phyloP scores from a whole-genome alignment of 1,140 invertebrate genomes.

The Samia ricini region DNA sequence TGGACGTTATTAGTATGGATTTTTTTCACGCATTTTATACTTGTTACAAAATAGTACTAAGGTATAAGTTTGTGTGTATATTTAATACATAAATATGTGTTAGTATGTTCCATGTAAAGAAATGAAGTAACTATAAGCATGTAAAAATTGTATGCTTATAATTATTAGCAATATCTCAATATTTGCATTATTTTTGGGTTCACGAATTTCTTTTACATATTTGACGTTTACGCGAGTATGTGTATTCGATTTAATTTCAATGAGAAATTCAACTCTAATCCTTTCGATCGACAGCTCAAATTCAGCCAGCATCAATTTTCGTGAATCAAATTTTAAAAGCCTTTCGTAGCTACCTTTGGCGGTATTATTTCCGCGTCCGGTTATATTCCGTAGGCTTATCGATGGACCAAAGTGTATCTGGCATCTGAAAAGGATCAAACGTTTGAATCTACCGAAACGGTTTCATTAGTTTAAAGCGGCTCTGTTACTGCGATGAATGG shows the following conservation, averaged over 20 bases:
- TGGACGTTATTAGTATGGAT: no score
- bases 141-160: no score
- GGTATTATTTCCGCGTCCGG: slow-evolving; percentile 60
- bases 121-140: no score
- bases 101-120: no score
- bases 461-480: slow-evolving; percentile 3
- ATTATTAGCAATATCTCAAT: no score
- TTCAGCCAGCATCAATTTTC: neutral
- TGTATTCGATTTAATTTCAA: neutral
- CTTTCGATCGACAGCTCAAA: neutral
- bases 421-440: slow-evolving; percentile 12
- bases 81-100: no score
- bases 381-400: slow-evolving; percentile 3
- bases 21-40: no score
- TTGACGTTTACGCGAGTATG: no score
- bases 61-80: no score
- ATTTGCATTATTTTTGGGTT: no score
- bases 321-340: slow-evolving; percentile 28
- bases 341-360: slow-evolving; percentile 36
- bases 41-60: no score
- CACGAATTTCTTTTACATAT: no score
- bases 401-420: slow-evolving; percentile 24
- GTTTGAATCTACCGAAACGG: neutral
- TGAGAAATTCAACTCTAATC: neutral
- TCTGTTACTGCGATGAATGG: slow-evolving; percentile 3